Conservation (phyloP, 2,797 vertebrate genomes). For the Lophius americanus region DNA sequence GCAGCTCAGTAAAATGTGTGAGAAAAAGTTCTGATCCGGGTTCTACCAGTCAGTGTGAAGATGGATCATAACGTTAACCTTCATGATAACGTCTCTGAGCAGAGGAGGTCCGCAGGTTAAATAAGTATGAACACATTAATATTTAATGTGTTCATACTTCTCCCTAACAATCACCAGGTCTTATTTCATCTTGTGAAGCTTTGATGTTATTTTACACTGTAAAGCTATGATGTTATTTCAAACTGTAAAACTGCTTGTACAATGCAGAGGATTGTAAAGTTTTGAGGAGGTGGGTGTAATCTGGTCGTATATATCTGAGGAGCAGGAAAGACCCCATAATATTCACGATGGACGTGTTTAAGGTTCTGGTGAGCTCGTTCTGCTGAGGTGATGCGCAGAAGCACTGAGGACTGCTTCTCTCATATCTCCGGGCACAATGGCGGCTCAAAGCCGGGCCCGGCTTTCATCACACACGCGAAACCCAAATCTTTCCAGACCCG, state of each 20-base stretch:
- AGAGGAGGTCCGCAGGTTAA: no score
- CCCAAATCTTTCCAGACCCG: conserved; percentile 70
- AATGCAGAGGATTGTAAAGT: no score
- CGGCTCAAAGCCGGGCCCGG: conserved; percentile 70
- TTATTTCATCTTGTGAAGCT: no score
- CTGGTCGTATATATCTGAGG: no score
- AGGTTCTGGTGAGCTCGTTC: conserved; percentile 24
- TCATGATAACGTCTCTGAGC: no score
- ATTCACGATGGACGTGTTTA: conserved; percentile 4
- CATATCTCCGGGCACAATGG: conserved; percentile 70
- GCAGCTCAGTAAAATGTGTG: conserved; percentile 5
- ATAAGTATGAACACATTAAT: no score
- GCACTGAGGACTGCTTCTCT: conserved; percentile 60
- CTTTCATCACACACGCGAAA: conserved; percentile 49
- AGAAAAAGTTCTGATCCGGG: conserved; percentile 6
- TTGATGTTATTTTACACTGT: no score
- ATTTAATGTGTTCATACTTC: no score
- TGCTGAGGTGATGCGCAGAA: conserved; percentile 53
- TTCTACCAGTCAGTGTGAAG: conserved; percentile 6
- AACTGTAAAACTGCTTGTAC: no score
- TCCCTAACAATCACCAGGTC: no score
- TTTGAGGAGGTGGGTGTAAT: no score
- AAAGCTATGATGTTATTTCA: no score
- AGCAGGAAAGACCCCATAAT: conserved; percentile 15
- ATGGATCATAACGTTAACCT: conserved; percentile 6